Conservation (phyloP, 2,797 vertebrate genomes). For the Myiothlypis chrysogaster region DNA sequence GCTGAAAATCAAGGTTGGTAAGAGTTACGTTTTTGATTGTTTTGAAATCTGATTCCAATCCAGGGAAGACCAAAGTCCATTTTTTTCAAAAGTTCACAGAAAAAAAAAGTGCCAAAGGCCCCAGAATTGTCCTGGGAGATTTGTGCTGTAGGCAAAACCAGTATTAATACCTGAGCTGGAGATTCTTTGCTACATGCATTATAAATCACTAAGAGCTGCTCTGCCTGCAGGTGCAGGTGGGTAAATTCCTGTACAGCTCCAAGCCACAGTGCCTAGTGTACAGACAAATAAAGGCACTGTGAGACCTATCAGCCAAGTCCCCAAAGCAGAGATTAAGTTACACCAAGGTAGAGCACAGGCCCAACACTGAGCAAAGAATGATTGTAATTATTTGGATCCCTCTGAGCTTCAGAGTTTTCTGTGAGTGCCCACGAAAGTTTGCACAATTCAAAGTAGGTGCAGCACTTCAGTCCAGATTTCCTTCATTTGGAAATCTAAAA, state of each 20-base stretch:
- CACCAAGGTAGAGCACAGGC: background rate
- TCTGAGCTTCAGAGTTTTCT: background rate
- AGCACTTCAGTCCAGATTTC: background rate
- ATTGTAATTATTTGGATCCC: background rate
- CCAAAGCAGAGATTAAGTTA: background rate
- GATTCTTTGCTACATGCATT: background rate
- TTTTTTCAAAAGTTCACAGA: background rate
- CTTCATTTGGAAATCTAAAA: background rate
- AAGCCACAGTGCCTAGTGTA: background rate
- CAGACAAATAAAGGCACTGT: background rate
- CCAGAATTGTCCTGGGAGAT: background rate
- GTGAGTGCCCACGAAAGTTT: background rate
- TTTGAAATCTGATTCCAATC: background rate
- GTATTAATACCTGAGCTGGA: background rate
- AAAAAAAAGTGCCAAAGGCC: background rate
- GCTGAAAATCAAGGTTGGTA: background rate
- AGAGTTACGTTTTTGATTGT: background rate
- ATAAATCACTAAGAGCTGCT: background rate
- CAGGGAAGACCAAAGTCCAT: background rate
- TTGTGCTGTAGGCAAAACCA: background rate
- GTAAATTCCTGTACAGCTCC: background rate
- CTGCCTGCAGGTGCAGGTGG: background rate
- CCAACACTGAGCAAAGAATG: background rate
- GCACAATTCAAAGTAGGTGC: rapidly evolving
- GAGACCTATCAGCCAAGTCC: background rate